Conservation (phyloP, 1,140 invertebrate species). For the Drosophila kikkawai region DNA sequence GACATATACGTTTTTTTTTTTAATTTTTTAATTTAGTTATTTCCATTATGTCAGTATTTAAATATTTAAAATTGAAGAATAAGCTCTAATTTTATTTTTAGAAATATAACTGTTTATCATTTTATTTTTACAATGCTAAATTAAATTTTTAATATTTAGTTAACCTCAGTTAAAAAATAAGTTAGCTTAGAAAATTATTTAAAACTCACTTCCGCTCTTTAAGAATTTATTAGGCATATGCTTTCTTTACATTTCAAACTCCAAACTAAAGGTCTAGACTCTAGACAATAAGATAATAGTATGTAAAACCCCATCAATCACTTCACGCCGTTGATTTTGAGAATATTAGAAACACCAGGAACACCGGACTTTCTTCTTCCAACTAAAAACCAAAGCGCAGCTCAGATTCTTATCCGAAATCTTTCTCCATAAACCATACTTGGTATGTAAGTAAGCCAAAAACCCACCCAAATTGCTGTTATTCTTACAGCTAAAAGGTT, state of each 20-base stretch:
- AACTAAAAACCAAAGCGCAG: conserved; percentile 32
- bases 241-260: neutral
- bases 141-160: neutral
- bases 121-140: neutral
- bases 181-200: neutral
- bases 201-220: neutral
- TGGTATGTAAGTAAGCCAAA: conserved; percentile 30
- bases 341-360: conserved; percentile 6
- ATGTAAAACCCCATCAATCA: conserved; percentile 9
- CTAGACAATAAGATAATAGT: neutral
- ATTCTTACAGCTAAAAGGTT: conserved; percentile 48
- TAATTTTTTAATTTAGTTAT: neutral
- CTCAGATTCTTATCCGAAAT: conserved; percentile 49
- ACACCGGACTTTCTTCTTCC: conserved; percentile 42
- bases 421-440: conserved; percentile 57
- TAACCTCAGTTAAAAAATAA: neutral
- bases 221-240: neutral
- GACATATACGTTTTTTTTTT: neutral
- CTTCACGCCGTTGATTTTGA: conserved; percentile 7
- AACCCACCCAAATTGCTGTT: conserved; percentile 49
- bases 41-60: neutral
- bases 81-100: neutral
- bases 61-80: neutral
- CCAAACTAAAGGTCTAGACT: conserved; percentile 4
- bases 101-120: neutral